Evolutionary conservation across 64 coral and sea anemone species (phyloP).

Genomic region (Pocillopora verrucosa): DNA sequence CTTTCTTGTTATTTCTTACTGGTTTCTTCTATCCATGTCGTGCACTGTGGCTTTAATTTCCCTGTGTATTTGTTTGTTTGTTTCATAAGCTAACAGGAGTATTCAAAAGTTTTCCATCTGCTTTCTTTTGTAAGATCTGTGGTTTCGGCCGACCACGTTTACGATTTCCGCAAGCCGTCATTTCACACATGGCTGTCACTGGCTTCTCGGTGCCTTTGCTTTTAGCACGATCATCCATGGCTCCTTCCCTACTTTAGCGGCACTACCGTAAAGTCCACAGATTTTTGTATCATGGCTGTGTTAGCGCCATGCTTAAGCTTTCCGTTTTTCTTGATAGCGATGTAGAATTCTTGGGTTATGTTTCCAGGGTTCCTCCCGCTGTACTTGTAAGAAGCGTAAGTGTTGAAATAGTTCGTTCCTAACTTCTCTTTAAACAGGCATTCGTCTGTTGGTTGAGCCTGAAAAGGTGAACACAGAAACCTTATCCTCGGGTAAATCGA

Average conservation of each 20-base stretch:
- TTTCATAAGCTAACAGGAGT: no score
- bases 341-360: constrained; percentile 53
- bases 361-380: constrained; percentile 71
- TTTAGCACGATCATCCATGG: background rate
- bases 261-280: constrained; percentile 71
- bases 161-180: background rate
- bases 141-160: no score
- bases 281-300: constrained; percentile 62
- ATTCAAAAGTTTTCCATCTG: no score
- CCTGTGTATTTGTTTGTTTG: no score
- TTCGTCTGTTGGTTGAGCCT: constrained; percentile 61
- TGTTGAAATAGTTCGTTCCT: constrained; percentile 67
- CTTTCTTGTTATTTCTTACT: no score
- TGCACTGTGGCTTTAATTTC: no score
- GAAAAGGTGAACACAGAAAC: background rate
- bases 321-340: constrained; percentile 91
- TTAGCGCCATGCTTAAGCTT: constrained; percentile 72
- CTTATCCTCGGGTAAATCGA: background rate
- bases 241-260: background rate
- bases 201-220: background rate
- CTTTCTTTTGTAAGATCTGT: no score
- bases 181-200: background rate
- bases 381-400: constrained; percentile 71
- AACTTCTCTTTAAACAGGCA: constrained; percentile 88
- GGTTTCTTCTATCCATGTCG: no score